Conservation (phyloP, 1,140 invertebrate species). For the Pseudomyrmex dendroicus region DNA sequence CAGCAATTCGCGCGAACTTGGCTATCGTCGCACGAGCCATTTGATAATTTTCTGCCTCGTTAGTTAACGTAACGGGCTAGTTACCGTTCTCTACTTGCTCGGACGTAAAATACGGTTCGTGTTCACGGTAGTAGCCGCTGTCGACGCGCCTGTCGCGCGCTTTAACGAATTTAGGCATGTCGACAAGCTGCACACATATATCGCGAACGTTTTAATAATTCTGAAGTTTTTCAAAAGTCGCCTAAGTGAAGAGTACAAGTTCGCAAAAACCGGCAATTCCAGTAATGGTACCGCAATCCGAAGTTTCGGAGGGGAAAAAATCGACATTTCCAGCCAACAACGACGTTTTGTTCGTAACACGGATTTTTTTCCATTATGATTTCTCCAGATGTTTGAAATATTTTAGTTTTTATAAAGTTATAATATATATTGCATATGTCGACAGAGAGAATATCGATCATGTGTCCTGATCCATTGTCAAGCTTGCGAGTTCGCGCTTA, state of each 20-base stretch:
- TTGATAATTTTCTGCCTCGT: constrained; percentile 65
- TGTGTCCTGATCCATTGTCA: neutral
- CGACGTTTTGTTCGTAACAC: constrained; percentile 13
- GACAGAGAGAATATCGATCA: no score
- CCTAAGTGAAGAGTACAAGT: neutral
- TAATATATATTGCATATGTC: neutral
- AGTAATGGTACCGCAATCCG: constrained; percentile 55
- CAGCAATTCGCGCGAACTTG: constrained; percentile 43
- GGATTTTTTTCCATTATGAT: neutral
- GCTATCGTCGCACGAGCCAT: constrained; percentile 57
- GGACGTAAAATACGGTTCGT: constrained; percentile 45
- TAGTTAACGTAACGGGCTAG: constrained; percentile 62
- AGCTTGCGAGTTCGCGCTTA: neutral
- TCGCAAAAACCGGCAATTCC: constrained; percentile 50
- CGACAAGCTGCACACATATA: neutral
- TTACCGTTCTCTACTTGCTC: constrained; percentile 33
- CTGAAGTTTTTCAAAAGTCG: constrained; percentile 43
- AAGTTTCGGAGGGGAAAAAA: neutral
- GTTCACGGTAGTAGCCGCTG: constrained; percentile 20
- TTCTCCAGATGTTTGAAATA: neutral
- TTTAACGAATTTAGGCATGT: constrained; percentile 46
- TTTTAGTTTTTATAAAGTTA: neutral
- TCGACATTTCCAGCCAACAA: constrained; percentile 23
- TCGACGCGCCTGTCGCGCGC: constrained; percentile 33
- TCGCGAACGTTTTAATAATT: constrained; percentile 59